Evolutionary conservation across 2,888 invertebrate genomes (phyloP), one percentile per base, ranked within the genome.

Genomic region (Hydriomena furcata): DNA sequence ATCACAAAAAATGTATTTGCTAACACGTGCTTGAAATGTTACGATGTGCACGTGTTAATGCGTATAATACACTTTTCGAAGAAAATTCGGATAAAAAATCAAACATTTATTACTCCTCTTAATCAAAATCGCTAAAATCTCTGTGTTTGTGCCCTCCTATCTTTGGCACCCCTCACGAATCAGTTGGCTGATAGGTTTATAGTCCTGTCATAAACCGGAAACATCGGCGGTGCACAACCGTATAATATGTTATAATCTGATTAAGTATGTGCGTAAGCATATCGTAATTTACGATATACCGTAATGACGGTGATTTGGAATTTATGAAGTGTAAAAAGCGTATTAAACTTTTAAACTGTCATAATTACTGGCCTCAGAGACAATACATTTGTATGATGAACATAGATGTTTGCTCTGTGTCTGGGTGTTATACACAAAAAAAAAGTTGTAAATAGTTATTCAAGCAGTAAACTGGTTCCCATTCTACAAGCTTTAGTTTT

Each of bases 131-230:
- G 31, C 12, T 32, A 5, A 24, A 7, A 12, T 42, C 24, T 36
- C 32, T 20, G 23, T n/a, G 10, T 27, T 43, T 43, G 5, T 1
- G 28, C 8, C 23, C 11, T 12, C 17, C 13, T 30, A 36, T 30
- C 61, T 59, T 54, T 47, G 50, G 57, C 68, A 66, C 67, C 62
- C 71, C 76, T 75, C 61, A 75, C 76, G 73, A 74, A 71, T 71
- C 77, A 78, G 72, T 69, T 72, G 70, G 69, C 65, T 76, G 78
- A 82, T 72, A 78, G 73, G 74, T 76, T 78, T 78, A 81, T 76
- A 71, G 75, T 64, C 65, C 67, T 74, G 79, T 73, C 74, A 73
- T 71, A 70, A 72, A 71, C 67, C 63, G 61, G 59, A 48, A 58
- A 61, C 62, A 63, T 48, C 41, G 40, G 13, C 48, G 43, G 31